These are phyloP conservation scores for Myotis planiceps DNA, from an alignment of 2,797 vertebrate genomes.

Conservation along the genomic window DNA sequence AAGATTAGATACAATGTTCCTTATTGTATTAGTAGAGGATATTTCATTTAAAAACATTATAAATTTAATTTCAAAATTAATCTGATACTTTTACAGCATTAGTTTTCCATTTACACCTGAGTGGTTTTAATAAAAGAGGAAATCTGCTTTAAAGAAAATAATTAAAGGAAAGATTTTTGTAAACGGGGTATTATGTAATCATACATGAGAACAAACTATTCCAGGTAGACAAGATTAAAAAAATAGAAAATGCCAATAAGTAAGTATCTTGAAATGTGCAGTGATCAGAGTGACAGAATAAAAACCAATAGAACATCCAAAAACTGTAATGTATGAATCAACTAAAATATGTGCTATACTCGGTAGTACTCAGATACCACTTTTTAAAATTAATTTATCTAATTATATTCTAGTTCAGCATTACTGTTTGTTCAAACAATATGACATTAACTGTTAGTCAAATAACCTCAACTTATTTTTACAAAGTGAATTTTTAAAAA, in stretches of 20 bases:
- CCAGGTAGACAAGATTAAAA: not conserved
- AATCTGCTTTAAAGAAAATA: not conserved
- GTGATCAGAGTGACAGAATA: not conserved
- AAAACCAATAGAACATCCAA: not conserved
- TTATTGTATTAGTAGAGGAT: not conserved
- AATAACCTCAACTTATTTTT: not conserved
- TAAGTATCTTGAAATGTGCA: not conserved
- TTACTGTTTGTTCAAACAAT: not conserved
- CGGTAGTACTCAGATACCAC: not conserved
- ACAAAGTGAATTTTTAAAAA: not conserved
- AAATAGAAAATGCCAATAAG: not conserved
- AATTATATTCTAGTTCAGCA: not conserved
- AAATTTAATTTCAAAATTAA: slow-evolving; percentile 20
- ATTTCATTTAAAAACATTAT: not conserved
- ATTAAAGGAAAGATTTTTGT: not conserved
- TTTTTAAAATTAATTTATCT: slow-evolving; percentile 4
- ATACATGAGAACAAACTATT: not conserved
- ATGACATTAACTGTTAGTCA: not conserved
- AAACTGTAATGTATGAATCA: not conserved
- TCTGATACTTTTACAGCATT: slow-evolving; percentile 7
- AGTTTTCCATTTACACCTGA: not conserved
- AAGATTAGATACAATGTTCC: not conserved
- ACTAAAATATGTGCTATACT: not conserved
- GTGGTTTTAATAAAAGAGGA: slow-evolving; percentile 21
- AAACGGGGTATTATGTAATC: not conserved